A percentile compares a stretch with the other conserved stretches of the same genome.
Evolutionary conservation across 2,888 invertebrate genomes (phyloP).

Genomic region (Sicus ferrugineus): DNA sequence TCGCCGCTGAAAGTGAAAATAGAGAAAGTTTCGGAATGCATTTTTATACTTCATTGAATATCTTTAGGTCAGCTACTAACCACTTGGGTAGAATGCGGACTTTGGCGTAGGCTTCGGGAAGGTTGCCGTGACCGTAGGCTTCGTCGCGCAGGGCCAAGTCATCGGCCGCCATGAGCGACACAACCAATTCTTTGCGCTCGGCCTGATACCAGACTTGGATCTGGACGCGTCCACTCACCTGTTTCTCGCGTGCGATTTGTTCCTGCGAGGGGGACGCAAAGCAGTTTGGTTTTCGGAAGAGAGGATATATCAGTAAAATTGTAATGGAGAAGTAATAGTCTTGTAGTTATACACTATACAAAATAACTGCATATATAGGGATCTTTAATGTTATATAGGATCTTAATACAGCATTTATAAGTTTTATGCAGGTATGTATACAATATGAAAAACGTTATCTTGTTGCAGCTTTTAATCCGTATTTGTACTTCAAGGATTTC

Average conservation of each 20-base stretch:
- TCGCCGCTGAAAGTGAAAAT: constrained; percentile 69
- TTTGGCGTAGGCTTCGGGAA: constrained; percentile 86
- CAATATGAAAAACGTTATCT: too few relatives aligned
- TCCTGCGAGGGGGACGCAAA: constrained; percentile 67
- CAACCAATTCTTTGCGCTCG: constrained; percentile 82
- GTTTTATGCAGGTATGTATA: too few relatives aligned
- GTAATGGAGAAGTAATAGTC: not conserved
- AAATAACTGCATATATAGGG: too few relatives aligned
- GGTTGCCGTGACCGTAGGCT: constrained; percentile 76
- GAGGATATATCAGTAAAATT: not conserved
- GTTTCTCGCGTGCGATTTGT: constrained; percentile 77
- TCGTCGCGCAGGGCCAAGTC: constrained; percentile 83
- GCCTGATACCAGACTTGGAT: constrained; percentile 90
- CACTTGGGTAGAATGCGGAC: constrained; percentile 80
- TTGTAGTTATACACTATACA: not conserved
- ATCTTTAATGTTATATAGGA: too few relatives aligned
- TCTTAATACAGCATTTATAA: too few relatives aligned
- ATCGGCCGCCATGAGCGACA: constrained; percentile 86
- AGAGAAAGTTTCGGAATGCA: not conserved
- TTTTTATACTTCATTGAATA: not conserved
- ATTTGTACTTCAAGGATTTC: too few relatives aligned
- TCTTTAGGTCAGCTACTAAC: constrained; percentile 67
- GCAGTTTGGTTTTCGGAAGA: too few relatives aligned
- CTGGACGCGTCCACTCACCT: constrained; percentile 81
- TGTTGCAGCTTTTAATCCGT: too few relatives aligned